Evolutionary conservation across 2,888 invertebrate genomes (phyloP).

Genomic region (Thera obeliscata): DNA sequence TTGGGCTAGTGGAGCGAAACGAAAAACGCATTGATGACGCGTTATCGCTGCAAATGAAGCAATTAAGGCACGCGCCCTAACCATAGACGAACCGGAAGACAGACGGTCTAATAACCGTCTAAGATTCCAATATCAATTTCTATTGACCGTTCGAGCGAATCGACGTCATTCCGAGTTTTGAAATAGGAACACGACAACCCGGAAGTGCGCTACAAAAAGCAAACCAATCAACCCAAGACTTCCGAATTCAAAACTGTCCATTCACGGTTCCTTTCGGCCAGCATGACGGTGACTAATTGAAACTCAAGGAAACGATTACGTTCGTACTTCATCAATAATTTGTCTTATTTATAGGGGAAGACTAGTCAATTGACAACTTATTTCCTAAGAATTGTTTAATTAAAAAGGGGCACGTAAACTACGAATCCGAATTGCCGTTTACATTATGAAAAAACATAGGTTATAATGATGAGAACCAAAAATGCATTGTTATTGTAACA

Average conservation of each 20-base stretch:
- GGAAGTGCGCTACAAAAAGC: constrained; percentile 80
- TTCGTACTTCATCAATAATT: constrained; percentile 43
- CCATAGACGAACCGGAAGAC: constrained; percentile 72
- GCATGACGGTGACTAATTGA: constrained; percentile 56
- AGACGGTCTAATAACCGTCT: constrained; percentile 78
- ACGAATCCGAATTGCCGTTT: neutral
- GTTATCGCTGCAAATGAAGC: constrained; percentile 80
- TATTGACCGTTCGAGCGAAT: constrained; percentile 70
- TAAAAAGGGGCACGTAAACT: constrained; percentile 55
- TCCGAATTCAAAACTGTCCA: constrained; percentile 68
- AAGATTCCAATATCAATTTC: constrained; percentile 83
- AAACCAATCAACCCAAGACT: constrained; percentile 76
- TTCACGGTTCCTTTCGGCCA: constrained; percentile 68
- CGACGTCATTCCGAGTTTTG: constrained; percentile 64
- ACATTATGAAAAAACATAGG: neutral
- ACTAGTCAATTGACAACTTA: constrained; percentile 41
- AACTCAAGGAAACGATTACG: constrained; percentile 40
- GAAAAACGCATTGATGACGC: constrained; percentile 58
- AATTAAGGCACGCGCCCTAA: constrained; percentile 80
- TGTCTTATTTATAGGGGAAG: constrained; percentile 33
- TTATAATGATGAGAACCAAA: constrained; percentile 26
- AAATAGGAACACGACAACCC: constrained; percentile 66
- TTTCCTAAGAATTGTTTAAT: constrained; percentile 74
- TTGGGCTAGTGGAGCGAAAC: constrained; percentile 56
- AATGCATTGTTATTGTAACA: constrained; percentile 64